Base-by-base conservation (phyloP, 2,888 invertebrate genomes). In the Nemotelus nigrinus region DNA sequence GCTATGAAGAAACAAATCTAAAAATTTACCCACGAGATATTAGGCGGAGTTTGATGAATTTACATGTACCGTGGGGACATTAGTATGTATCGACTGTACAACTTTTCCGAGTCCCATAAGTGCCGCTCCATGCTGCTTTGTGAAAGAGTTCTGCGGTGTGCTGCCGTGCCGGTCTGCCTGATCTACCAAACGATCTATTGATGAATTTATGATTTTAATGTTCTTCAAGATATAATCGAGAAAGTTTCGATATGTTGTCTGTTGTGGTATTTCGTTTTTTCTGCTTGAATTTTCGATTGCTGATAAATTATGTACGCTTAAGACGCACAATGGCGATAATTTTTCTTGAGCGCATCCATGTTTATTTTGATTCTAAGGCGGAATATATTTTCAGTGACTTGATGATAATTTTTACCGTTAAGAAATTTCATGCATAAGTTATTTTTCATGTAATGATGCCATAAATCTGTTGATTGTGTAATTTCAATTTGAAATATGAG, bases 171-270 rank as follows among this genome's bases (percentile, higher is more conserved):
- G n/a, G 53, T 53, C n/a, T 7, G n/a, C 2, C 8, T 7, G n/a
- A n/a, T 53, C n/a, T 53, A 25, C 43, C 43, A n/a, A 72, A 57
- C 60, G 47, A 58, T 44, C 72, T 53, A 72, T 57, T 72, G 72
- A 72, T 72, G 60, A 72, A 72, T 72, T 72, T 72, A 72, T 72
- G 72, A n/a, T 45, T 58, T 72, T 25, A 48, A 72, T 57, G 47
- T 60, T 60, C 39, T 70, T 10, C 8, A 25, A 25, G 25, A 25
- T 25, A 25, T 25, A 25, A 25, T 25, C 25, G 25, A 25, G 25
- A 25, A 25, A 25, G 25, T 25, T 25, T 25, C 25, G 25, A 25
- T 25, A 25, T 25, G 25, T 25, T 25, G 25, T 25, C 25, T 25
- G 25, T 25, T 25, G 25, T 25, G 25, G 25, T 25, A 25, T 25